A percentile compares a stretch with the other conserved stretches of the same genome.
Evolutionary conservation across 2,113 vertebrate genomes (phyloP).

Genomic region (Odobenus rosmarus): DNA sequence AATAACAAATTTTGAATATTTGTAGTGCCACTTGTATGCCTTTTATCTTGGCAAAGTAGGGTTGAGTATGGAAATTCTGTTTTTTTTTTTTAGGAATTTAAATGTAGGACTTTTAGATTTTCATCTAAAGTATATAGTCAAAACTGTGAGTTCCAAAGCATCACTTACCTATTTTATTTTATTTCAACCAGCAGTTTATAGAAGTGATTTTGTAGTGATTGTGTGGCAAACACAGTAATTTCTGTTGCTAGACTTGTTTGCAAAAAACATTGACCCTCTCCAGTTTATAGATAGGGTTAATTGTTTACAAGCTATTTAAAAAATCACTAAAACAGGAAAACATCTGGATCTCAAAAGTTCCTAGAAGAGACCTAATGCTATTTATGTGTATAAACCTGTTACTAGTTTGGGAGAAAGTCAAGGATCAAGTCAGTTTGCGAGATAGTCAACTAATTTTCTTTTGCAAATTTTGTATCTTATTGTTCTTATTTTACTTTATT

Average conservation of each 20-base stretch:
- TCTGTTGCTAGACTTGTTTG: conserved; percentile 3
- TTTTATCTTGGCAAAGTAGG: background rate
- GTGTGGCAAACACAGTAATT: background rate
- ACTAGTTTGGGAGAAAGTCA: background rate
- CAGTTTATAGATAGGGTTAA: background rate
- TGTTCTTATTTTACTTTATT: background rate
- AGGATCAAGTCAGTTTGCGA: background rate
- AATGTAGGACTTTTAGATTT: background rate
- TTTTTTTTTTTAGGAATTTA: background rate
- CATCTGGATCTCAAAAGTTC: conserved; percentile 12
- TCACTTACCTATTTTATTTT: conserved; percentile 15
- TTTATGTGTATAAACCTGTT: background rate
- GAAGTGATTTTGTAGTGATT: conserved; percentile 13
- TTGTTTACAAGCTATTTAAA: conserved; percentile 44
- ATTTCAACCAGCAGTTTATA: conserved; percentile 6
- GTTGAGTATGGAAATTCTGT: background rate
- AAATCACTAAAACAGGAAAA: conserved; percentile 31
- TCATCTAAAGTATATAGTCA: conserved; percentile 7
- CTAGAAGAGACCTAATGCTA: background rate
- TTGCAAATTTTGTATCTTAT: conserved; percentile 17
- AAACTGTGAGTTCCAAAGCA: background rate
- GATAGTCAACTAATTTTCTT: background rate
- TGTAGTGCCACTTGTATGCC: background rate
- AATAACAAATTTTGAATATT: conserved; percentile 19
- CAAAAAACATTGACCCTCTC: background rate